Conservation (phyloP, 2,888 invertebrate species). For the Pterostichus niger region DNA sequence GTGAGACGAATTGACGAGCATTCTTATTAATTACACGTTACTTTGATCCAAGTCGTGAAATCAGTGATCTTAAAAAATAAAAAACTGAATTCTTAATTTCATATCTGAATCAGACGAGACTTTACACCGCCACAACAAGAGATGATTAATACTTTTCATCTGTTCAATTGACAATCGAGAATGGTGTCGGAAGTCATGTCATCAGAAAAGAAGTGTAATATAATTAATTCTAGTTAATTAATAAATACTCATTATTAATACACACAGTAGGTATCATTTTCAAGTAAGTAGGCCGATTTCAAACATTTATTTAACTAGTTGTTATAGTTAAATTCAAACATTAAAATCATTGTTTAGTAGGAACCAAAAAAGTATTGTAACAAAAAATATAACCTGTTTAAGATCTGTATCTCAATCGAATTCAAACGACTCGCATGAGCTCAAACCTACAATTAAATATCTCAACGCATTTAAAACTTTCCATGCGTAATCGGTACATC, state of each 20-base stretch:
- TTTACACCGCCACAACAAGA: not conserved
- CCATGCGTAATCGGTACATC: constrained; percentile 62
- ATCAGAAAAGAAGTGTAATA: constrained; percentile 24
- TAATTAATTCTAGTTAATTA: constrained; percentile 35
- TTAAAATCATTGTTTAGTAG: constrained; percentile 37
- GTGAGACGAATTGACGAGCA: not conserved
- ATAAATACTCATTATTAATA: constrained; percentile 17
- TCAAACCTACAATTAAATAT: constrained; percentile 66
- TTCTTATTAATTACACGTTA: constrained; percentile 33
- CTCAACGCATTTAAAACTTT: constrained; percentile 62
- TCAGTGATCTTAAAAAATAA: constrained; percentile 41
- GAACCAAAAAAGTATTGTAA: constrained; percentile 10
- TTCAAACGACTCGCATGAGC: constrained; percentile 57
- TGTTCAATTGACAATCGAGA: constrained; percentile 20
- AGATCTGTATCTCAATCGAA: constrained; percentile 58
- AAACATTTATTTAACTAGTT: constrained; percentile 39
- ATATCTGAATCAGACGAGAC: constrained; percentile 14
- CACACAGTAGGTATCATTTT: constrained; percentile 31
- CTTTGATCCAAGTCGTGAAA: constrained; percentile 16
- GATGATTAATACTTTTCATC: constrained; percentile 36
- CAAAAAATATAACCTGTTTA: constrained; percentile 49
- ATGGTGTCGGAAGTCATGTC: constrained; percentile 41
- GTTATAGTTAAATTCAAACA: constrained; percentile 19
- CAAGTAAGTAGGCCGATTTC: constrained; percentile 47
- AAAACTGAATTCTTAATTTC: constrained; percentile 22